Base-by-base conservation (phyloP, 2,888 invertebrate species). In the Scaptomyza tumidula region DNA sequence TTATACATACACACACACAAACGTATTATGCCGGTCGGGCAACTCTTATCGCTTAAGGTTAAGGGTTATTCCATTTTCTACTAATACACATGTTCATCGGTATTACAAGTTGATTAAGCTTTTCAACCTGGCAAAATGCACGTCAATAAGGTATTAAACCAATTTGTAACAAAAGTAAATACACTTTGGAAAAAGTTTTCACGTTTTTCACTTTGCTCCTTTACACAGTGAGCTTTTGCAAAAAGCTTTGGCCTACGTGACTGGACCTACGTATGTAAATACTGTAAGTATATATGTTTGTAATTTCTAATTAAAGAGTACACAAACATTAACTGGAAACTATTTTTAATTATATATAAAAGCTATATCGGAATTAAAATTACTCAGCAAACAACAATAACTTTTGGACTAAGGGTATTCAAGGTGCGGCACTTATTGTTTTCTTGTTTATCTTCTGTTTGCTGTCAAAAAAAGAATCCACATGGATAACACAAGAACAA, bases 401-500 rank as follows among this genome's bases (percentile, higher is more conserved):
- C 9, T 14, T 39, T 9, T 41, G 3, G 1, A 16, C 16, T 16
- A 37, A 54, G 73, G 35, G 68, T 55, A 59, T 55, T 57, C 27
- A 3, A 19, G 19, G 5, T 58, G 27, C 48, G n/a, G 35, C 41
- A 16, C 41, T 46, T 19, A 3, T 14, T 27, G 4, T 33, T 16
- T 37, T 19, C n/a, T n/a, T 11, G 14, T 27, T 49, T 41, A 5
- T 46, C 31, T 46, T 14, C 6, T 43, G 13, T 50, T 67, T 44
- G 52, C 52, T 41, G 59, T 33, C 48, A 41, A 53, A 41, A 27
- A 29, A 19, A 31, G 31, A 54, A 60, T 48, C 39, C 10, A 39
- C n/a, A 10, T 6, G 62, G 67, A 75, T 67, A 75, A 53, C 44
- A 35, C 49, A 39, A 11, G 46, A 53, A 53, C 5, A 37, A 33